These are phyloP conservation scores for Drosophila ambigua DNA, from an alignment of 1,140 invertebrate species.

Conservation along the genomic window DNA sequence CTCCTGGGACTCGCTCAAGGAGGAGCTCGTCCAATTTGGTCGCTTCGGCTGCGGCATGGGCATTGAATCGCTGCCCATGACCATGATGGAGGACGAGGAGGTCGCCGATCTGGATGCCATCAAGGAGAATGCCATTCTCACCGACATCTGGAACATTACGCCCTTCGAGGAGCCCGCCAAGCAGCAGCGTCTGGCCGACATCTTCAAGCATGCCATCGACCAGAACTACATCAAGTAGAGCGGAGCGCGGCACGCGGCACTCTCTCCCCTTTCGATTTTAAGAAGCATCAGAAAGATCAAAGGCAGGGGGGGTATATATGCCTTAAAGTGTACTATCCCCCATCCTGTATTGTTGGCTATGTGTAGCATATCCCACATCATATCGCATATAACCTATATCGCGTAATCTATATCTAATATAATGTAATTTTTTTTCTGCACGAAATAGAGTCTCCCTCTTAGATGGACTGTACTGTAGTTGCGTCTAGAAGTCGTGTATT, in stretches of 20 bases:
- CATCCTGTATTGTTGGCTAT: too few relatives aligned
- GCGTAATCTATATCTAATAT: too few relatives aligned
- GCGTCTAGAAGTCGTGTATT: too few relatives aligned
- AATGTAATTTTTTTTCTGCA: too few relatives aligned
- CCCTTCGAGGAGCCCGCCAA: constrained; percentile 85
- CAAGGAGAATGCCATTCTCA: constrained; percentile 84
- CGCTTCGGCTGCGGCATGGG: constrained; percentile 87
- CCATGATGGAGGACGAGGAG: constrained; percentile 86
- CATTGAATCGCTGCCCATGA: constrained; percentile 87
- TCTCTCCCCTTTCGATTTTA: background rate
- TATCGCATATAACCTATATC: too few relatives aligned
- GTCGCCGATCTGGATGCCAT: constrained; percentile 87
- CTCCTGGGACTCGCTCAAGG: constrained; percentile 84
- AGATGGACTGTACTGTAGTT: too few relatives aligned
- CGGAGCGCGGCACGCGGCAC: background rate
- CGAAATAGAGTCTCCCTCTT: too few relatives aligned
- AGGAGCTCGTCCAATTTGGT: constrained; percentile 87
- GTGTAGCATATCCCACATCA: too few relatives aligned
- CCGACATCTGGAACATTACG: constrained; percentile 85
- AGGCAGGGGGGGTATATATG: background rate
- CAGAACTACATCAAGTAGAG: constrained; percentile 85
- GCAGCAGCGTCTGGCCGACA: constrained; percentile 85
- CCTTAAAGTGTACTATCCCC: too few relatives aligned
- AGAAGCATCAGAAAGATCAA: background rate
- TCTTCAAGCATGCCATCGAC: constrained; percentile 87